Conservation (phyloP, 2,888 invertebrate species). For the Melinaea menophilus region DNA sequence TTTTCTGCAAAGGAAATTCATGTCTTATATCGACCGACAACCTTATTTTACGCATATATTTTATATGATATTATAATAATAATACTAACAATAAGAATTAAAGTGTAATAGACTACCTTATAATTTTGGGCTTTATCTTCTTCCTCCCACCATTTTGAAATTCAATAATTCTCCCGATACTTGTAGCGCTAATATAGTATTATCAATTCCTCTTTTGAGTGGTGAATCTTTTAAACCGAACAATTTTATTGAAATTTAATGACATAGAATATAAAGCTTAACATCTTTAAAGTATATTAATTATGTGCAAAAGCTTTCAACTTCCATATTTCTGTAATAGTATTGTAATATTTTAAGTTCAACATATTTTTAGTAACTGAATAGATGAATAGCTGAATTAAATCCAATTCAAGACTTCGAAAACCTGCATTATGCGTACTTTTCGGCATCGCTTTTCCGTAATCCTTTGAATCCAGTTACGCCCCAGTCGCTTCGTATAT, state of each 20-base stretch:
- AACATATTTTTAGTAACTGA: not conserved
- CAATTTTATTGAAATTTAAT: too few relatives aligned
- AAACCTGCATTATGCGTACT: conserved; percentile 75
- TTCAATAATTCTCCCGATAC: conserved; percentile 87
- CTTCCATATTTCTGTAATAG: too few relatives aligned
- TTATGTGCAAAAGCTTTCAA: too few relatives aligned
- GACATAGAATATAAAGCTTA: too few relatives aligned
- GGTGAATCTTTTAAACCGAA: conserved; percentile 79
- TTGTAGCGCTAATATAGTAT: conserved; percentile 91
- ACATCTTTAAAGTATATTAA: too few relatives aligned
- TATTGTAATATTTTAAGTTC: not conserved
- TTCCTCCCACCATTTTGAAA: conserved; percentile 93
- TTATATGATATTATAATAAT: too few relatives aligned
- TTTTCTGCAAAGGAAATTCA: conserved; percentile 34
- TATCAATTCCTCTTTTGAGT: conserved; percentile 85
- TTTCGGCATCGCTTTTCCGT: conserved; percentile 90
- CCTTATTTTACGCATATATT: too few relatives aligned
- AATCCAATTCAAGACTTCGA: conserved; percentile 1
- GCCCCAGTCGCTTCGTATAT: conserved; percentile 90
- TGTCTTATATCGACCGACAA: too few relatives aligned
- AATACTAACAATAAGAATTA: too few relatives aligned
- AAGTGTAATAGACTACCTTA: conserved; percentile 37
- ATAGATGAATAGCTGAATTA: not conserved
- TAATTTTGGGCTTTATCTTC: conserved; percentile 72
- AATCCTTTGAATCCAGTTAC: conserved; percentile 88